Evolutionary conservation across 2,797 vertebrate genomes (phyloP).

Genomic region (Platyrinchus mystaceus): DNA sequence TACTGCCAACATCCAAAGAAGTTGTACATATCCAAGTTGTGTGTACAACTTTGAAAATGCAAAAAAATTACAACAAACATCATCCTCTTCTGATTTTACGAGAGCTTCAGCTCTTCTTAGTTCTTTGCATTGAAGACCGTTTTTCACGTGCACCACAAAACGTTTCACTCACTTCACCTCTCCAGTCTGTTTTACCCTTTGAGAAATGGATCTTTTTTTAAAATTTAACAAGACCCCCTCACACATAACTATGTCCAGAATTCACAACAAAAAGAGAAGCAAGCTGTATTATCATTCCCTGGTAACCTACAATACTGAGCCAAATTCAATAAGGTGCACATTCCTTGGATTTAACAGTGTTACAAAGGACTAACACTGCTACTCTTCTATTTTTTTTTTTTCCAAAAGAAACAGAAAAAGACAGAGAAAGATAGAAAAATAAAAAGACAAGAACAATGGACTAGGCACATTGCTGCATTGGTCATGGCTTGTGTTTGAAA

Average conservation of each 20-base stretch:
- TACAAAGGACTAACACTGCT: not conserved
- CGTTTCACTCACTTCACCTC: not conserved
- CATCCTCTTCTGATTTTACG: not conserved
- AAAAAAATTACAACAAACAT: not conserved
- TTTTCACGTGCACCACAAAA: not conserved
- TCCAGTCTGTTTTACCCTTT: not conserved
- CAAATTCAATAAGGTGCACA: not conserved
- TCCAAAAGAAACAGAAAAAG: not conserved
- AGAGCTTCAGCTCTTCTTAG: not conserved
- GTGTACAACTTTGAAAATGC: not conserved
- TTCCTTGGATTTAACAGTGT: not conserved
- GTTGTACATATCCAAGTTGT: fast-evolving
- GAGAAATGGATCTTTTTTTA: not conserved
- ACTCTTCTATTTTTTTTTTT: not conserved
- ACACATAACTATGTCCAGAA: not conserved
- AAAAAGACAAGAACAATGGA: not conserved
- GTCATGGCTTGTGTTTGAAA: not conserved
- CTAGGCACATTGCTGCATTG: not conserved
- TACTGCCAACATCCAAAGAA: not conserved
- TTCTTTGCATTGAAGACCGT: not conserved
- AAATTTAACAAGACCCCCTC: not conserved
- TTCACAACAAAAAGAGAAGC: not conserved
- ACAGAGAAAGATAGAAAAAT: not conserved
- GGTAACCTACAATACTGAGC: not conserved
- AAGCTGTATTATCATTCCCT: not conserved